These are phyloP conservation scores for Rhopalosiphum padi DNA, from an alignment of 1,140 invertebrate genomes.

Conservation along the genomic window DNA sequence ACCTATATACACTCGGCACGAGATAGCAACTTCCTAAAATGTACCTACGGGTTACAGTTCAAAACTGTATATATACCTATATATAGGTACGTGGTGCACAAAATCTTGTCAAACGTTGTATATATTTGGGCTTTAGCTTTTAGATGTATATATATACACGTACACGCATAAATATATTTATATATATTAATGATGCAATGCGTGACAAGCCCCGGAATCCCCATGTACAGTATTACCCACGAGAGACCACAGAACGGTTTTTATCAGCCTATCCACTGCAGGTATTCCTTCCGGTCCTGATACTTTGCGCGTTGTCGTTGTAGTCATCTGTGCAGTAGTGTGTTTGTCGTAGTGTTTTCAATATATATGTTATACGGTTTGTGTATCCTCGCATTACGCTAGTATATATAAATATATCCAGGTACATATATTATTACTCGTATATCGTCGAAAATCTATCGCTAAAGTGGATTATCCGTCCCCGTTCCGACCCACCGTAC, in stretches of 20 bases:
- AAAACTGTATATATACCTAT: background rate
- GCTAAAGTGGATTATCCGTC: slow-evolving; percentile 20
- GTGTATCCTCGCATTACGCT: background rate
- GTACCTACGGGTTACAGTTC: background rate
- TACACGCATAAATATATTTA: background rate
- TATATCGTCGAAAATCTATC: slow-evolving; percentile 8
- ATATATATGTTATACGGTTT: background rate
- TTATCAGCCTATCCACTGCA: background rate
- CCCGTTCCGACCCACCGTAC: background rate
- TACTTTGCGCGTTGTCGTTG: background rate
- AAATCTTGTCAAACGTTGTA: background rate
- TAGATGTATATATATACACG: background rate
- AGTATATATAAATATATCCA: background rate
- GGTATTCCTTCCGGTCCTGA: slow-evolving; percentile 3
- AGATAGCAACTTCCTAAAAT: background rate
- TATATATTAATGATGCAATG: background rate
- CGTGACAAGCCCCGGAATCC: slow-evolving; percentile 16
- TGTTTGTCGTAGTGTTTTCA: background rate
- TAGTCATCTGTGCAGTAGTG: background rate
- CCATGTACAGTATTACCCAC: background rate
- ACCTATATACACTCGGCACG: background rate
- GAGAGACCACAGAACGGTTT: background rate
- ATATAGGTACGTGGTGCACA: background rate
- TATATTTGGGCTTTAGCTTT: background rate
- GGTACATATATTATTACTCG: background rate